phyloP scores from a whole-genome alignment of 2,888 invertebrate genomes.

The Chaitophorus viminalis region DNA sequence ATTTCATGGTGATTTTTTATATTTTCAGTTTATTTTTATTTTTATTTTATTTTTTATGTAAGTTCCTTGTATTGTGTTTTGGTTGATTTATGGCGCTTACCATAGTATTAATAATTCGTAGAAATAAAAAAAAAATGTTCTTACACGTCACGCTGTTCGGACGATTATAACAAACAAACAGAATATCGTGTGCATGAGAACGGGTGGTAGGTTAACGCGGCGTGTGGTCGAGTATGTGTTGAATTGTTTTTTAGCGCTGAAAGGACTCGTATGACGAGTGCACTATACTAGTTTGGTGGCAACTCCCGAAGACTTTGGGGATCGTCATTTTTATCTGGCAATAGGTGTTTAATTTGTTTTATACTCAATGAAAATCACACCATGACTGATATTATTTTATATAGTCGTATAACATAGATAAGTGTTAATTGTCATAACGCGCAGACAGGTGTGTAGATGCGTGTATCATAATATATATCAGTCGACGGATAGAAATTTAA shows the following conservation, averaged over 20 bases:
- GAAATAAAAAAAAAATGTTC: constrained; percentile 36
- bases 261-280: not conserved
- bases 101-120: constrained; percentile 35
- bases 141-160: constrained; percentile 48
- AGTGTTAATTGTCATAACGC: not conserved
- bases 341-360: constrained; percentile 39
- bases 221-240: constrained; percentile 49
- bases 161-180: constrained; percentile 44
- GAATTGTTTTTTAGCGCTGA: constrained; percentile 39
- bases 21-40: constrained; percentile 3
- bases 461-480: no score
- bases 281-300: not conserved
- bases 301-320: not conserved
- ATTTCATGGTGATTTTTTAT: constrained; percentile 25
- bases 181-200: not conserved
- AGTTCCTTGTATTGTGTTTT: constrained; percentile 30
- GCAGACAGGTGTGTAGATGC: no score
- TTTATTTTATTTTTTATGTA: not conserved
- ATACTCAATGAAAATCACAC: not conserved
- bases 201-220: constrained; percentile 44
- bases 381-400: constrained; percentile 1
- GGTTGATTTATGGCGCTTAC: constrained; percentile 46
- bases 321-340: not conserved
- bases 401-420: not conserved
- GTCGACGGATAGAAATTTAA: no score